Evolutionary conservation across 1,140 invertebrate genomes (phyloP).

Genomic region (Acromyrmex charruanus): DNA sequence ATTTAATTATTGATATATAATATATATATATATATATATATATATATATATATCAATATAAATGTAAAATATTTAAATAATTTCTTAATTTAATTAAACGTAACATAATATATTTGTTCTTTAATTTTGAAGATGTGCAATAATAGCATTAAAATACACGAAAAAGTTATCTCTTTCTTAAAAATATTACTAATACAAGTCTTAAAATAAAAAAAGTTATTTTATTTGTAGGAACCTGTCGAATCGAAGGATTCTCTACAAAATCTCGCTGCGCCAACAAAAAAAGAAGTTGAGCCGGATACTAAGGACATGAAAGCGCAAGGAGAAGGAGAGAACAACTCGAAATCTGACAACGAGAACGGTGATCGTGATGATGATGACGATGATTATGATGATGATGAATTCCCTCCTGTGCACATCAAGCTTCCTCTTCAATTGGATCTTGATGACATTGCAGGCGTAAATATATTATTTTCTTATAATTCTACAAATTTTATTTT

Average conservation of each 20-base stretch:
- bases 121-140: background rate
- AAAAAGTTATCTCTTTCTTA: background rate
- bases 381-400: constrained; percentile 87
- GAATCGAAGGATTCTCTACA: constrained; percentile 73
- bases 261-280: constrained; percentile 71
- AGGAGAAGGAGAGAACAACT: constrained; percentile 79
- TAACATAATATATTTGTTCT: background rate
- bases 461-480: constrained; percentile 76
- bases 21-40: background rate
- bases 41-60: background rate
- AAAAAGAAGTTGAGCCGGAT: constrained; percentile 84
- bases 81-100: constrained; percentile 9
- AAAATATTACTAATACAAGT: background rate
- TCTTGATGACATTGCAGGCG: constrained; percentile 92
- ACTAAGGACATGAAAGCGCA: constrained; percentile 81
- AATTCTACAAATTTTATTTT: background rate
- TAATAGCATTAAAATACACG: background rate
- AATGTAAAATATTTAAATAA: constrained; percentile 3
- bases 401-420: constrained; percentile 89
- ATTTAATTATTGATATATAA: constrained; percentile 2
- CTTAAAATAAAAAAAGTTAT: background rate
- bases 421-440: constrained; percentile 93
- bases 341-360: constrained; percentile 82
- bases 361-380: constrained; percentile 87
- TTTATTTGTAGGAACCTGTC: constrained; percentile 50